A percentile compares a stretch with the other conserved stretches of the same genome.
Evolutionary conservation across 2,113 vertebrate genomes (phyloP).

Genomic region (Polypterus senegalus): DNA sequence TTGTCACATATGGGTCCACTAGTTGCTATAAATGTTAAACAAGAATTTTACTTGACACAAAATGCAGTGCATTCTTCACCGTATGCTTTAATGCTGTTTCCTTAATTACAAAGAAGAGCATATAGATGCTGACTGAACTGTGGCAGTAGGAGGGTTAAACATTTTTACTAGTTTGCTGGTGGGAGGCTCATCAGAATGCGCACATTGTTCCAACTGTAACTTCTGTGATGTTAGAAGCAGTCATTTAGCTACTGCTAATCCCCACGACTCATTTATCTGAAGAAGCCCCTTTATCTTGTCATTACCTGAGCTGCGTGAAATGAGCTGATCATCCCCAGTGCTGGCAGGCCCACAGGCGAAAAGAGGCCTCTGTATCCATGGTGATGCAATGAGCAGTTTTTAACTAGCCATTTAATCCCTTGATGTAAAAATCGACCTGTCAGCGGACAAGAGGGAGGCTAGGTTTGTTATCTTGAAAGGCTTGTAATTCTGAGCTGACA

Average conservation of each 20-base stretch:
- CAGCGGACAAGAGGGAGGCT: constrained; percentile 2
- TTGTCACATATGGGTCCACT: too few species aligned
- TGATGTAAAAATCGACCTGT: constrained; percentile 14
- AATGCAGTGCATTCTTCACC: too few species aligned
- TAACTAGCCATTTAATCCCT: constrained; percentile 20
- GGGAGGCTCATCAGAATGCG: constrained; percentile 5
- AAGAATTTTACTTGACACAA: too few species aligned
- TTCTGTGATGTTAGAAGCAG: constrained; percentile 2
- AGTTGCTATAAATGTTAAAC: too few species aligned
- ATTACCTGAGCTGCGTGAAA: constrained; percentile 14
- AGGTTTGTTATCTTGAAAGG: background rate
- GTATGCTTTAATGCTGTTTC: too few species aligned
- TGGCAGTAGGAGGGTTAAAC: background rate
- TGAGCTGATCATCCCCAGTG: background rate
- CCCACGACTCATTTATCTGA: constrained; percentile 8
- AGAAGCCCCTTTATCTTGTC: constrained; percentile 17
- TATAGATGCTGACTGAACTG: background rate
- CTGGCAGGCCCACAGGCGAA: background rate
- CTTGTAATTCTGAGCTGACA: constrained; percentile 1
- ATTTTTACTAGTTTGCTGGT: constrained; percentile 2
- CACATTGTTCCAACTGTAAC: background rate
- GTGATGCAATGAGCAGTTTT: constrained; percentile 8
- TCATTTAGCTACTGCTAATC: constrained; percentile 17
- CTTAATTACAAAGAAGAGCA: too few species aligned
- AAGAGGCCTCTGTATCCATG: background rate